Conservation (phyloP, 2,888 invertebrate genomes). For the Anaspis maculata region DNA sequence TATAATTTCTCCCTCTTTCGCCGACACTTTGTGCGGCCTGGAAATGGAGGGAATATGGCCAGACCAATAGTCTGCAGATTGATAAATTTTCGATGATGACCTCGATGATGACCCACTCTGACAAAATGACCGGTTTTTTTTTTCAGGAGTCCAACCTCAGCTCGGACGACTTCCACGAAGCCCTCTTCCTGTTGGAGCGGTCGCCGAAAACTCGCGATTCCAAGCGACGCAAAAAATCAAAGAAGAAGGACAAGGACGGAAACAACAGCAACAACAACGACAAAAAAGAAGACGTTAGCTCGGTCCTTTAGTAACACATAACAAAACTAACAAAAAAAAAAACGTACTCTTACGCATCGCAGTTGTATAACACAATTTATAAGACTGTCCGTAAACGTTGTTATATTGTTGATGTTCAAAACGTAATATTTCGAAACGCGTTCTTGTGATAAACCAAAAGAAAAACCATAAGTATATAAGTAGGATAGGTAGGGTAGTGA, state of each 20-base stretch:
- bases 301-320: conserved; percentile 42
- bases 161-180: conserved; percentile 52
- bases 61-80: no score
- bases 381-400: conserved; percentile 32
- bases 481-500: no score
- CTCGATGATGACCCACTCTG: no score
- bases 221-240: conserved; percentile 43
- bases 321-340: no score
- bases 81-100: no score
- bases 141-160: conserved; percentile 50
- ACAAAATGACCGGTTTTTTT: no score
- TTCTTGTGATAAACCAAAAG: conserved; percentile 34
- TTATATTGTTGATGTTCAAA: conserved; percentile 26
- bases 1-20: no score
- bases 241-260: conserved; percentile 42
- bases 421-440: conserved; percentile 15
- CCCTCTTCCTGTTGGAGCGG: conserved; percentile 46
- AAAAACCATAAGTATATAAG: conserved; percentile 13
- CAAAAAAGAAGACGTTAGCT: conserved; percentile 43
- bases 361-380: no score
- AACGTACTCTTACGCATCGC: no score
- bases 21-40: no score
- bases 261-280: conserved; percentile 40
- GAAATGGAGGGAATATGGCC: no score
- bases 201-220: conserved; percentile 46